Evolutionary conservation across 2,113 vertebrate genomes (phyloP).

Genomic region (Acrocephalus kingi): DNA sequence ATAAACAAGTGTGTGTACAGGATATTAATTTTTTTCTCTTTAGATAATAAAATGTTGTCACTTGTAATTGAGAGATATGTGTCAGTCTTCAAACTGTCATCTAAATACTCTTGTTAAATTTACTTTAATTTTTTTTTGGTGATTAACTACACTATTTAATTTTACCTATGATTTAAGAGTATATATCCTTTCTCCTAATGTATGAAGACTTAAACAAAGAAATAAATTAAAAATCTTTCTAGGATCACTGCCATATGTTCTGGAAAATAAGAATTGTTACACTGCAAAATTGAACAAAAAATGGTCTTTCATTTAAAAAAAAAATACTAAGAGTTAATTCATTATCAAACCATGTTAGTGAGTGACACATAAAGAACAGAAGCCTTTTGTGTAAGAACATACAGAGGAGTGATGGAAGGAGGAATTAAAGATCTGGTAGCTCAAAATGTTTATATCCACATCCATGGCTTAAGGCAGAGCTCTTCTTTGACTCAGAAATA

Average conservation of each 20-base stretch:
- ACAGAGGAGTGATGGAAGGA: not conserved
- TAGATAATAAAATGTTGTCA: not conserved
- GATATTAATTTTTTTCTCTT: not conserved
- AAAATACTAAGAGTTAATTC: not conserved
- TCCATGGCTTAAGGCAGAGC: not conserved
- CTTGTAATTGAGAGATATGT: not conserved
- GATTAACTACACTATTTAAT: not conserved
- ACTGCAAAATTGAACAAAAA: not conserved
- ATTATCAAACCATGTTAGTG: not conserved
- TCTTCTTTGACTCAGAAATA: not conserved
- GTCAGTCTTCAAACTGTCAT: not conserved
- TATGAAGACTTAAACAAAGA: not conserved
- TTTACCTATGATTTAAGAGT: not conserved
- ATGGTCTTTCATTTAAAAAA: rapidly evolving
- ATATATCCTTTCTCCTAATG: not conserved
- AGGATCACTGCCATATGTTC: not conserved
- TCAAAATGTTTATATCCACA: not conserved
- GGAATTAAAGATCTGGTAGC: not conserved
- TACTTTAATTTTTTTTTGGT: not conserved
- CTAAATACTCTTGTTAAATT: not conserved
- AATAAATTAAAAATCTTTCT: not conserved
- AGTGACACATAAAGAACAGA: not conserved
- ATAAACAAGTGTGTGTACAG: not conserved
- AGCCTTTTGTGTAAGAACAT: not conserved
- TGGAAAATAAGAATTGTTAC: not conserved